Conservation (phyloP, 1,140 invertebrate species). For the Habropoda laboriosa region DNA sequence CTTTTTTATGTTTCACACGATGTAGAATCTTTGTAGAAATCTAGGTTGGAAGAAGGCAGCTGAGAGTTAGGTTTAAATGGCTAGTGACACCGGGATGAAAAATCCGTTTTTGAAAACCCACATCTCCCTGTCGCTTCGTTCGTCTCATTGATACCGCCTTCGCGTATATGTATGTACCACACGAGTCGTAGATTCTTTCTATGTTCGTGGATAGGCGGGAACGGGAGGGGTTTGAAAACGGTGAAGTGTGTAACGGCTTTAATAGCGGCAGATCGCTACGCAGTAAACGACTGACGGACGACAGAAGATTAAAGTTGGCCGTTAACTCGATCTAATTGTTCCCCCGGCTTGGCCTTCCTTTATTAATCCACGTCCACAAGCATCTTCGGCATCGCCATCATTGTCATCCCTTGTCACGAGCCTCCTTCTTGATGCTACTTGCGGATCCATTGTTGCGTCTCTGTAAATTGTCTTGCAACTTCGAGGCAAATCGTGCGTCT, state of each 20-base stretch:
- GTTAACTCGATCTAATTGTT: conserved; percentile 83
- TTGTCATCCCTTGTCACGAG: conserved; percentile 64
- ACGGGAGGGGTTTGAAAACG: conserved; percentile 56
- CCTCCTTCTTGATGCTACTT: conserved; percentile 33
- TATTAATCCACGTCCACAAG: conserved; percentile 78
- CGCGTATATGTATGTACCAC: no score
- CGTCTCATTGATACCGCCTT: conserved; percentile 31
- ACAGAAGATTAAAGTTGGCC: conserved; percentile 81
- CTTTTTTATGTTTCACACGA: background rate
- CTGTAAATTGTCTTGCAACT: conserved; percentile 41
- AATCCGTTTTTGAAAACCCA: conserved; percentile 66
- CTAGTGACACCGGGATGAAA: conserved; percentile 50
- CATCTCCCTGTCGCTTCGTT: conserved; percentile 49
- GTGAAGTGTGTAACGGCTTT: conserved; percentile 77
- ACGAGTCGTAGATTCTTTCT: conserved; percentile 61
- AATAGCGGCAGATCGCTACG: conserved; percentile 81
- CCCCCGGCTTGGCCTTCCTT: conserved; percentile 78
- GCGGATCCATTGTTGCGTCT: conserved; percentile 34
- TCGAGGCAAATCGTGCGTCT: conserved; percentile 15
- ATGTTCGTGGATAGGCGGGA: conserved; percentile 46
- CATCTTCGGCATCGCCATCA: conserved; percentile 66
- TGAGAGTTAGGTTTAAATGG: conserved; percentile 37
- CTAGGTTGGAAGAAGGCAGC: background rate
- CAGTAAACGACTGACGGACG: conserved; percentile 81
- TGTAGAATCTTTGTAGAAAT: background rate